Evolutionary conservation across 2,113 vertebrate genomes (phyloP), one percentile per base, ranked within the genome.

Genomic region (Cyprinus carpio): DNA sequence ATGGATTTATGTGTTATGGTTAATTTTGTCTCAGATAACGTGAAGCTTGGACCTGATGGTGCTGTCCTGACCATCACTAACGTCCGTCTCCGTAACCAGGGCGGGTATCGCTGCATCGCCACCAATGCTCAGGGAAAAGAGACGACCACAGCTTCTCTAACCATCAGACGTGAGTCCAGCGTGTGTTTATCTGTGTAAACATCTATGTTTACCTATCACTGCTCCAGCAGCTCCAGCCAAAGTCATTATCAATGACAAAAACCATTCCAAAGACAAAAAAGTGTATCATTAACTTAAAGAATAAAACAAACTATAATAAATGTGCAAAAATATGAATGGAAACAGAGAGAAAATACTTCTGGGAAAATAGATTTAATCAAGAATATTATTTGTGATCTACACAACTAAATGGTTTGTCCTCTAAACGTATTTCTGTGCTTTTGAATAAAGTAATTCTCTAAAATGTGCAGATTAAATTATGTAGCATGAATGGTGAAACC

Each of bases 71-170:
- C 96, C 6, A 89, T 99, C 29, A 49, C 93, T 0, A 84, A 89
- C 0, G 89, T 93, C 67, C 92, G 92, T 0, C 93, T 92, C 62
- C 89, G 87, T 85, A 98, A 99, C 94, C 97, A 97, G 0, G 98
- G 97, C 0, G 86, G 96, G 56, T 99, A 98, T 90, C 96, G 95
- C 88, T 99, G 98, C 0, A 85, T 96, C 85, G 97, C 95, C 7
- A 88, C 92, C 88, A 97, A 95, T 7, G 87, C 91, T 69, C 96
- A 93, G 0, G 98, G 97, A 0, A 92, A 94, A 0, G 91, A 88
- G 77, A 90, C 93, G 60, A 95, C 93, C 1, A 92, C 92, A 0
- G 96, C 95, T 81, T 93, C 90, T 46, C 94, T 99, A 3, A 92
- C 92, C 2, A 95, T 99, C 84, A 96, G 96, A 81, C 92, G 98